These are phyloP conservation scores for Rhynchophorus ferrugineus DNA, from an alignment of 1,140 invertebrate species.

Conservation along the genomic window DNA sequence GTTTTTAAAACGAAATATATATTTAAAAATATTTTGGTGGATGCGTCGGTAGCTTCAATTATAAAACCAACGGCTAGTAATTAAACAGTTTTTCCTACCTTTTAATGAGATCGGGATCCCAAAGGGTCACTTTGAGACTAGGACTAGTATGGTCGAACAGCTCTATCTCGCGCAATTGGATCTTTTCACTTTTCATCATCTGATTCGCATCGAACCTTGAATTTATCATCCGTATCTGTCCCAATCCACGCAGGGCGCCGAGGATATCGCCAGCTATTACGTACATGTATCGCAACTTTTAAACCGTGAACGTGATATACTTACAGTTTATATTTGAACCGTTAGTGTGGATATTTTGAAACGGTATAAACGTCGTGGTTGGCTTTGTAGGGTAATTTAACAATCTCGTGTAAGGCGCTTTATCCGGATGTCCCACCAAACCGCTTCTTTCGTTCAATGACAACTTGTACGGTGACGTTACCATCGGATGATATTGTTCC, in stretches of 20 bases:
- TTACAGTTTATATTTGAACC: constrained; percentile 25
- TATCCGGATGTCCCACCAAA: constrained; percentile 47
- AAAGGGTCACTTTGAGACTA: constrained; percentile 42
- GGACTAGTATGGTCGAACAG: constrained; percentile 47
- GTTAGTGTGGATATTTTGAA: constrained; percentile 43
- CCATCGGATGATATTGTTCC: constrained; percentile 53
- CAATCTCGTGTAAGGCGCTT: constrained; percentile 40
- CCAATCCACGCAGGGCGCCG: constrained; percentile 46
- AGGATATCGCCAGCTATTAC: constrained; percentile 41
- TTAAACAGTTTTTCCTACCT: constrained; percentile 4
- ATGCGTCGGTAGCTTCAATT: too few relatives aligned
- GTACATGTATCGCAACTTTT: neutral
- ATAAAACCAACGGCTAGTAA: too few relatives aligned
- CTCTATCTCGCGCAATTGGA: constrained; percentile 43
- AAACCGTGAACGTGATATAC: neutral
- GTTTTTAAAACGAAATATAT: constrained; percentile 5
- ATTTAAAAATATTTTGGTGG: too few relatives aligned
- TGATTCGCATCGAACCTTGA: too few relatives aligned
- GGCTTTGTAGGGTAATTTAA: constrained; percentile 54
- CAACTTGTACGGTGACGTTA: constrained; percentile 52
- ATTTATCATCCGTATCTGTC: constrained; percentile 42
- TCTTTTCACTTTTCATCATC: constrained; percentile 43
- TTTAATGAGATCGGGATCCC: constrained; percentile 41
- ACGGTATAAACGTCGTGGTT: constrained; percentile 43
- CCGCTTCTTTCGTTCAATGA: constrained; percentile 54